Conservation (phyloP, 2,113 vertebrate genomes). For the Gymnogyps californianus region DNA sequence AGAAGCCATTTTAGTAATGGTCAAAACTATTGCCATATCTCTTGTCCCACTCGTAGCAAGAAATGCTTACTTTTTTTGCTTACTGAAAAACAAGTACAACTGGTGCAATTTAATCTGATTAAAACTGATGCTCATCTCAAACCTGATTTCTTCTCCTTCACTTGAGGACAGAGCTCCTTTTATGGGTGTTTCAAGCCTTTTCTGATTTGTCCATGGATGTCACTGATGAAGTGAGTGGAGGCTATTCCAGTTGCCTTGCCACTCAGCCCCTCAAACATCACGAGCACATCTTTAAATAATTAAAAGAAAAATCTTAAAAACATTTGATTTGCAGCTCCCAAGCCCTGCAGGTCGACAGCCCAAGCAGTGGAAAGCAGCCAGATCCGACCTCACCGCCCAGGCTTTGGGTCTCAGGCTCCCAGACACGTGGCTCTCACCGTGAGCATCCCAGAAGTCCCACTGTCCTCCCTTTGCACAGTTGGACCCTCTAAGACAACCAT, state of each 20-base stretch:
- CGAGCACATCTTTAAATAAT: accelerated
- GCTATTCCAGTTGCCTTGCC: neutral
- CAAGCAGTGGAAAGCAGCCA: neutral
- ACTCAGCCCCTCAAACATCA: neutral
- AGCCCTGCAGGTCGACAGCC: neutral
- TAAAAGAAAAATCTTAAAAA: too few species aligned
- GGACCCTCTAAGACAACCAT: neutral
- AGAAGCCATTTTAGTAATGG: neutral
- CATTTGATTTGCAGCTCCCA: neutral
- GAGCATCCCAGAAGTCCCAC: neutral
- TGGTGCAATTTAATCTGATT: neutral
- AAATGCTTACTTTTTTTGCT: neutral
- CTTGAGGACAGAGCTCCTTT: neutral
- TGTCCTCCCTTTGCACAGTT: neutral
- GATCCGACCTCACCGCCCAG: neutral
- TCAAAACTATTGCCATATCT: neutral
- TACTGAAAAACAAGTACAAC: neutral
- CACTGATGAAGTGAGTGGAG: neutral
- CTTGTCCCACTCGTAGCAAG: neutral
- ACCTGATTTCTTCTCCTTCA: neutral
- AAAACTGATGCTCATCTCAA: neutral
- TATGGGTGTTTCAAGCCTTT: too few species aligned
- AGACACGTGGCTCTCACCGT: accelerated
- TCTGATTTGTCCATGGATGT: accelerated
- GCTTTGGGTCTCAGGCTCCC: neutral